Conservation (phyloP, 2,113 vertebrate genomes). For the Perccottus glenii region DNA sequence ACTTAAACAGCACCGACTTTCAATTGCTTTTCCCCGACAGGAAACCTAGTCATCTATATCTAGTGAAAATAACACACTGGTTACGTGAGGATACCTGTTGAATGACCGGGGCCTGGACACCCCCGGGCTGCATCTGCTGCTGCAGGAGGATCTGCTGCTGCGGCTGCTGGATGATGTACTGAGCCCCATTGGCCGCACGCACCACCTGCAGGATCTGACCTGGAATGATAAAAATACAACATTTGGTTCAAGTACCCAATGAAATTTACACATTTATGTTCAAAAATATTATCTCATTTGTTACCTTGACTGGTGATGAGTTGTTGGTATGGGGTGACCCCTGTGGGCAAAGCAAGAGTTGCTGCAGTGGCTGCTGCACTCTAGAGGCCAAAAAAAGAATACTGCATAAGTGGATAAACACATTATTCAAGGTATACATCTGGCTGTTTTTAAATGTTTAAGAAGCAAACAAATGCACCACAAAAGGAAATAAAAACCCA, state of each 20-base stretch:
- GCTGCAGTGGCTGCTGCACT: conserved; percentile 97
- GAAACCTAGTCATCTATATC: too few species aligned
- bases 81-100: conserved; percentile 86
- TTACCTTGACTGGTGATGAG: conserved; percentile 94
- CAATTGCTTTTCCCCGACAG: too few species aligned
- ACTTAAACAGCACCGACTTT: too few species aligned
- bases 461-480: neutral
- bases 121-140: conserved; percentile 95
- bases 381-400: conserved; percentile 73
- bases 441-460: neutral
- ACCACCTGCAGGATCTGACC: conserved; percentile 97
- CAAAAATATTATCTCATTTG: neutral
- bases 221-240: conserved; percentile 49
- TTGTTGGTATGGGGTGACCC: conserved; percentile 93
- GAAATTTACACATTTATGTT: neutral
- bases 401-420: neutral
- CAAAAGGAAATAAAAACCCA: too few species aligned
- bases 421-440: neutral
- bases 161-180: conserved; percentile 94
- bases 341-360: conserved; percentile 91
- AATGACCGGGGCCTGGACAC: conserved; percentile 95
- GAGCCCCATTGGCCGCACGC: conserved; percentile 90
- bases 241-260: neutral
- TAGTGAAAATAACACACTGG: too few species aligned
- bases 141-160: conserved; percentile 95